phyloP scores from a whole-genome alignment of 2,113 vertebrate species.

The Cheirogaleus medius region DNA sequence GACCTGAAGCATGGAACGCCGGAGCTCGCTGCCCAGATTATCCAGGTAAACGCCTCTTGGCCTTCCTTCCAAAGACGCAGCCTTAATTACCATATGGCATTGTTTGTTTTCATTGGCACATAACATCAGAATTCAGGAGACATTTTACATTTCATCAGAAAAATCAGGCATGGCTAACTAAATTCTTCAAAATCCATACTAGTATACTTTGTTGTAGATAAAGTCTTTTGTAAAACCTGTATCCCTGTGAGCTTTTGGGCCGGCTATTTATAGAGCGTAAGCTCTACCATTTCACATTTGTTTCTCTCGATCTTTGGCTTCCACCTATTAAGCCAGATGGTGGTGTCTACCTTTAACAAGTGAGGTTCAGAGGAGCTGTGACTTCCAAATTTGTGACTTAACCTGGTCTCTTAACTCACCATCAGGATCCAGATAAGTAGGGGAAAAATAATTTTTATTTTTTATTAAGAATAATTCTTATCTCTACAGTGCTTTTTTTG shows the following conservation, averaged over 20 bases:
- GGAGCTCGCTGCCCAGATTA: conserved; percentile 96
- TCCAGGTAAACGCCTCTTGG: conserved; percentile 88
- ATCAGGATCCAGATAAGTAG: not conserved
- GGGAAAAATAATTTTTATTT: not conserved
- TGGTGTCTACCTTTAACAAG: not conserved
- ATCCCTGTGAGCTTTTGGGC: not conserved
- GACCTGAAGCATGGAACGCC: conserved; percentile 96
- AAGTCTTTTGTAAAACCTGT: not conserved
- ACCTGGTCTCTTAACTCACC: not conserved
- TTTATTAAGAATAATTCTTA: conserved; percentile 3
- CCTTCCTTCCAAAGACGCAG: rapidly evolving
- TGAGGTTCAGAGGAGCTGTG: not conserved
- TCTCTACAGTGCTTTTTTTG: not conserved
- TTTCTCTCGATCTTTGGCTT: not conserved
- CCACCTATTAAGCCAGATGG: not conserved
- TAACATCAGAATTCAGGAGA: not conserved
- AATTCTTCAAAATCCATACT: not conserved
- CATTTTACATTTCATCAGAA: not conserved
- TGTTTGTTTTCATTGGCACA: not conserved
- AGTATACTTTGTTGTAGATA: not conserved
- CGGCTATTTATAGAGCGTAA: not conserved
- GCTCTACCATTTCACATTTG: not conserved
- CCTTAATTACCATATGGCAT: not conserved
- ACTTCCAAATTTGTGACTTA: not conserved
- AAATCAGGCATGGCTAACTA: not conserved